A percentile compares a stretch with the other conserved stretches of the same genome.
Evolutionary conservation across 35 echinoderm and acorn worm species (phyloP).

Genomic region (Hemicentrotus pulcherrimus): DNA sequence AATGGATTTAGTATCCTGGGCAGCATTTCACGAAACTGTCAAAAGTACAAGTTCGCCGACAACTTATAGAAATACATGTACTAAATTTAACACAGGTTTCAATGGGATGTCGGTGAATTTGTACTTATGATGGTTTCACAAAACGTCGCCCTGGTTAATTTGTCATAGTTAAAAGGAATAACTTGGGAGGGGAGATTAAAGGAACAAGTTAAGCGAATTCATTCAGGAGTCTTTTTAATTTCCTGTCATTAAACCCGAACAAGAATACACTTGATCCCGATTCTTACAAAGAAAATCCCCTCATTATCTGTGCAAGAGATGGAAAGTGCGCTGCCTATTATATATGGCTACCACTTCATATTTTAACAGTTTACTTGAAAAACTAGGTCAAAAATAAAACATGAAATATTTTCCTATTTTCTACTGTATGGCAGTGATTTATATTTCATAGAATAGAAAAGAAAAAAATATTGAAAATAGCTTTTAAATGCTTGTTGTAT

Average conservation of each 20-base stretch:
- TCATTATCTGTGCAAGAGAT: not conserved
- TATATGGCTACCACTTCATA: not conserved
- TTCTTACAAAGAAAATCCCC: not conserved
- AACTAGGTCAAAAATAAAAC: not conserved
- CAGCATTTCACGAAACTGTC: too few relatives aligned
- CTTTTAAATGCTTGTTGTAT: not conserved
- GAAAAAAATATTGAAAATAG: not conserved
- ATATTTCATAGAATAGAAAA: not conserved
- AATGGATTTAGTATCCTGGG: too few relatives aligned
- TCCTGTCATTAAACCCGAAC: conserved; percentile 14
- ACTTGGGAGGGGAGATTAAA: not conserved
- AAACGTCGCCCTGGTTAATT: too few relatives aligned
- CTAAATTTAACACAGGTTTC: too few relatives aligned
- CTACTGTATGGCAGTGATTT: not conserved
- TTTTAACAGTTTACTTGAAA: not conserved
- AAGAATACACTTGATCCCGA: conserved; percentile 31
- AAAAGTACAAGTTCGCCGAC: too few relatives aligned
- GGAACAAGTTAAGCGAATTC: conserved; percentile 25
- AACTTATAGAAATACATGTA: too few relatives aligned
- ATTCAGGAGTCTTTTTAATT: not conserved
- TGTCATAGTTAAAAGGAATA: too few relatives aligned
- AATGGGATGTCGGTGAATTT: too few relatives aligned
- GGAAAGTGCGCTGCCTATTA: not conserved
- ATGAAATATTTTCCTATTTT: not conserved
- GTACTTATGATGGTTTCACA: too few relatives aligned